phyloP scores from a whole-genome alignment of 2,797 vertebrate genomes.

The Clarias fuscus region DNA sequence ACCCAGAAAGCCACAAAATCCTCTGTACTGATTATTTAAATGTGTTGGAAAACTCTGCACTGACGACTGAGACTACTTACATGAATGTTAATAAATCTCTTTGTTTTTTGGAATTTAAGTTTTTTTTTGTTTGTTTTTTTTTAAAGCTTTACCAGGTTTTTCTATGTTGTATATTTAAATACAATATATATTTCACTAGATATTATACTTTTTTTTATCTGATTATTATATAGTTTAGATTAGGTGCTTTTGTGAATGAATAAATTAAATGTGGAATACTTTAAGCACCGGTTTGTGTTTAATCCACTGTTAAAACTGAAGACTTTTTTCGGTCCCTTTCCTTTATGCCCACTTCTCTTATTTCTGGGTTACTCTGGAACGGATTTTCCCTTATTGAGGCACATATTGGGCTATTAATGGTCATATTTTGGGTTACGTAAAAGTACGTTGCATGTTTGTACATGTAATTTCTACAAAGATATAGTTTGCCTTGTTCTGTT shows the following conservation, averaged over 20 bases:
- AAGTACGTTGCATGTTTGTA: too few species aligned
- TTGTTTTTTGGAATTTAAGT: too few species aligned
- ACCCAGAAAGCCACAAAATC: not conserved
- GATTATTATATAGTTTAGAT: not conserved
- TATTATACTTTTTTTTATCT: too few species aligned
- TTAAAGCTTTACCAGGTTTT: not conserved
- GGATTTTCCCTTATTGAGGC: not conserved
- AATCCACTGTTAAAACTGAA: not conserved
- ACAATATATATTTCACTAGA: too few species aligned
- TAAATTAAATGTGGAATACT: not conserved
- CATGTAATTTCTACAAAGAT: not conserved
- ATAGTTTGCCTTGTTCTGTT: not conserved
- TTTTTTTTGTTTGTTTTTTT: too few species aligned
- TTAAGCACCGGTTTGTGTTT: not conserved
- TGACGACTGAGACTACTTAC: not conserved
- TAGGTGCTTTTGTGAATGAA: not conserved
- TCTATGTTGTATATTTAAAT: not conserved
- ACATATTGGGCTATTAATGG: not conserved
- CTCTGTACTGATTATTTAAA: not conserved
- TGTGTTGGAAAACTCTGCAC: not conserved
- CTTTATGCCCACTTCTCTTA: not conserved
- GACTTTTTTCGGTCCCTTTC: not conserved
- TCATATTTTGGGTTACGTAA: not conserved
- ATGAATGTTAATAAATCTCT: not conserved
- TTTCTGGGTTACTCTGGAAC: not conserved